Percentiles rank a stretch among this genome's conserved stretches.
Conservation (phyloP, 2,888 invertebrate species). For the Nudaria mundana region DNA sequence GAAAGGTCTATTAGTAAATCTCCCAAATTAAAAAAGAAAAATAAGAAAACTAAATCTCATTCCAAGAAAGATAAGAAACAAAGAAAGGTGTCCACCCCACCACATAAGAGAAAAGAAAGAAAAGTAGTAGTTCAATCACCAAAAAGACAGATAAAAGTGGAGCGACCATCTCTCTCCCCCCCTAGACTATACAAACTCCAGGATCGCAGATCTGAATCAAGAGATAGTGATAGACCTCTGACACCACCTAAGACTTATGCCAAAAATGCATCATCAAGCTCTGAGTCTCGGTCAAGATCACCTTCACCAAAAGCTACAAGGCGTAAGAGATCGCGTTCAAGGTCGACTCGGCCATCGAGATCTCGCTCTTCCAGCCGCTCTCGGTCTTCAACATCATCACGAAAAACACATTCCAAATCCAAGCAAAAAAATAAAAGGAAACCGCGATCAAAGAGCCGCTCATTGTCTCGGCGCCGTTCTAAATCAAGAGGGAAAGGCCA, state of each 20-base stretch:
- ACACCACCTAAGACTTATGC: constrained; percentile 71
- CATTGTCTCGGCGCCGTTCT: constrained; percentile 42
- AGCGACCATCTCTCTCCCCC: constrained; percentile 51
- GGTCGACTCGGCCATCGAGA: constrained; percentile 35
- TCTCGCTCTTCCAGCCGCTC: constrained; percentile 43
- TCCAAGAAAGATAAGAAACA: constrained; percentile 45
- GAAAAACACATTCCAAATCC: constrained; percentile 41
- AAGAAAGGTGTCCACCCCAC: constrained; percentile 43
- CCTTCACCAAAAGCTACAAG: constrained; percentile 41
- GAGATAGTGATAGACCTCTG: constrained; percentile 56
- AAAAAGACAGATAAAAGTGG: constrained; percentile 39
- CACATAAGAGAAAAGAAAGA: constrained; percentile 38
- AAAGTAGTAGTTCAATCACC: constrained; percentile 41
- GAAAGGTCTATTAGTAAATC: constrained; percentile 40
- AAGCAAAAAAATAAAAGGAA: constrained; percentile 41
- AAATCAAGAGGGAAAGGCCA: constrained; percentile 44
- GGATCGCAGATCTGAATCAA: constrained; percentile 40
- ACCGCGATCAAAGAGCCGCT: constrained; percentile 49
- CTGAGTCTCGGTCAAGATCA: constrained; percentile 52
- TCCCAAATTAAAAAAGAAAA: constrained; percentile 36
- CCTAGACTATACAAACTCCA: constrained; percentile 47
- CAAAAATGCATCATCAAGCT: constrained; percentile 52
- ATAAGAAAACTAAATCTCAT: constrained; percentile 36
- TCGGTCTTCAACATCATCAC: constrained; percentile 29
- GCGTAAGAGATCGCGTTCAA: constrained; percentile 26